Evolutionary conservation across 2,797 vertebrate genomes (phyloP).

Genomic region (Phyllotis vaccarum): DNA sequence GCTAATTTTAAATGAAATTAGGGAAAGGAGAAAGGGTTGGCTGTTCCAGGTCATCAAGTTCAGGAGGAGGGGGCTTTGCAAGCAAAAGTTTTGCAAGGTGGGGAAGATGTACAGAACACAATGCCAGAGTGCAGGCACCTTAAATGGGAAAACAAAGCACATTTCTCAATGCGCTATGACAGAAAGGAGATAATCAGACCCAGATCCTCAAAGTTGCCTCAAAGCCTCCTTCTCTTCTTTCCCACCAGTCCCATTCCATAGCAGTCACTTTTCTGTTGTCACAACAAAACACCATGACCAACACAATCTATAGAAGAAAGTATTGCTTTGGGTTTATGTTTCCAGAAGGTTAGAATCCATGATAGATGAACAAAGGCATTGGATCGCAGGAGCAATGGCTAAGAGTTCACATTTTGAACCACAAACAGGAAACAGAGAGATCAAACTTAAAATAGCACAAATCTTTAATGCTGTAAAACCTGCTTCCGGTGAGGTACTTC

Average conservation of each 20-base stretch:
- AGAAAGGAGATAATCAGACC: constrained; percentile 57
- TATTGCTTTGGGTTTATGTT: not conserved
- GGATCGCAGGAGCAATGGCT: not conserved
- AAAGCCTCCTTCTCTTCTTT: not conserved
- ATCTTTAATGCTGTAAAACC: not conserved
- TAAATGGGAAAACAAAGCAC: not conserved
- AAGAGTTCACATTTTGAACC: not conserved
- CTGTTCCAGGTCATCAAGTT: not conserved
- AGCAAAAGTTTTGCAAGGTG: not conserved
- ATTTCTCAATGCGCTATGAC: not conserved
- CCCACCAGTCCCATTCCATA: not conserved
- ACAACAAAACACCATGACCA: not conserved
- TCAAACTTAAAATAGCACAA: too few species aligned
- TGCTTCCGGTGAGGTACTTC: not conserved
- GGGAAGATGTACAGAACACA: not conserved
- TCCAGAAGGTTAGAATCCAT: not conserved
- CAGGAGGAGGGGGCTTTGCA: not conserved
- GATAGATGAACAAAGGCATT: not conserved
- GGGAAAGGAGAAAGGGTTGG: not conserved
- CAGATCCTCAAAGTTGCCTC: not conserved
- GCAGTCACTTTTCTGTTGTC: not conserved
- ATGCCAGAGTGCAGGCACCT: not conserved
- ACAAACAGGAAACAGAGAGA: too few species aligned
- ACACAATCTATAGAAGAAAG: not conserved
- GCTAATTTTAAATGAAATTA: not conserved